Conservation (phyloP, 1,140 invertebrate species). For the Zophobas morio region DNA sequence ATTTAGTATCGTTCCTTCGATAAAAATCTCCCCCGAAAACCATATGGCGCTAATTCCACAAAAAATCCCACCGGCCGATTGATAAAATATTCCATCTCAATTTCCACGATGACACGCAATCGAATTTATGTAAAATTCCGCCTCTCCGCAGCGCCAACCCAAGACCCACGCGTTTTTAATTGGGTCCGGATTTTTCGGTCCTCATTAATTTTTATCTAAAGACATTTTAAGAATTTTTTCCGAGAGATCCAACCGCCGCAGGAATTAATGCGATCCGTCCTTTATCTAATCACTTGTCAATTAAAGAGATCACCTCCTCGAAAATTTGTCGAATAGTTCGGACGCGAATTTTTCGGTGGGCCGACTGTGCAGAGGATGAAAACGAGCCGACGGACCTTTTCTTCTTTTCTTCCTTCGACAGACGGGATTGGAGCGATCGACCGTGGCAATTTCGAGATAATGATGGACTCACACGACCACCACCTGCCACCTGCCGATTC, state of each 20-base stretch:
- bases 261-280: constrained; percentile 56
- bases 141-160: not conserved
- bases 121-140: constrained; percentile 1
- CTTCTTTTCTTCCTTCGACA: constrained; percentile 32
- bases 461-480: constrained; percentile 45
- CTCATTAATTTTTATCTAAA: constrained; percentile 60
- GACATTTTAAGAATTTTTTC: constrained; percentile 54
- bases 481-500: constrained; percentile 51
- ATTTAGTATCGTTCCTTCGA: too few species aligned
- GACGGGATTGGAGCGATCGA: constrained; percentile 26
- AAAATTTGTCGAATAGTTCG: constrained; percentile 46
- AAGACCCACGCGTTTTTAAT: constrained; percentile 50
- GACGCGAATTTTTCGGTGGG: constrained; percentile 25
- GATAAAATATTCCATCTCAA: constrained; percentile 2
- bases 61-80: not conserved
- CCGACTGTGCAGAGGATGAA: not conserved
- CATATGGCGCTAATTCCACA: too few species aligned
- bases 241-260: not conserved
- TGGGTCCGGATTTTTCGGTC: constrained; percentile 47
- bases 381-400: constrained; percentile 27
- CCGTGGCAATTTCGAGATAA: constrained; percentile 51
- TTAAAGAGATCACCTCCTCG: constrained; percentile 53
- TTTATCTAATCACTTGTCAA: constrained; percentile 62
- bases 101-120: not conserved
- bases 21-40: too few species aligned